Base-by-base conservation (phyloP, 2,888 invertebrate species). In the Acrobasis suavella region DNA sequence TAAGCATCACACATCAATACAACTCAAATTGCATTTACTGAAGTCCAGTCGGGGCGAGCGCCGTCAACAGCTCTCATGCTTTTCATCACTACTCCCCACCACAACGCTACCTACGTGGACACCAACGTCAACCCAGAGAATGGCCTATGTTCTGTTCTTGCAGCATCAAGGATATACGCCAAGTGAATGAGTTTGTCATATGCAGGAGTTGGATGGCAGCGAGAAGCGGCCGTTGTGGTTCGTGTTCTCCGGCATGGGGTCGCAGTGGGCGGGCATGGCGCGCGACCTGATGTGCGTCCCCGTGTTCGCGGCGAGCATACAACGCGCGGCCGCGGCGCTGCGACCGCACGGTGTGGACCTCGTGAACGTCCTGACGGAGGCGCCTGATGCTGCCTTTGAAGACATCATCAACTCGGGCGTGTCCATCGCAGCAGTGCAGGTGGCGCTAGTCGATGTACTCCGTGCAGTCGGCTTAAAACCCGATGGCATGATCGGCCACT, bases 221-320 rank as follows among this genome's bases (percentile, higher is more conserved):
- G 91, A 93, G 51, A 94, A 94, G 67, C 94, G 97, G 14, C 98
- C 98, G 0, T 89, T 99, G 62, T 99, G 98, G 97, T 99, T 95
- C 87, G 94, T 99, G 68, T 99, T 98, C 91, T 96, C 98, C 55
- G 99, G 99, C 65, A 99, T 99, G 99, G 99, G 99, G 14, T 96
- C 97, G 51, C 99, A 99, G 90, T 99, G 99, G 99, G 94, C 96
- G 56, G 98, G 97, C 75, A 99, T 99, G 99, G 98, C 96, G 14
- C 95, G 95, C 79, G 94, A 96, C 65, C 93, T 99, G 71, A 95
- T 99, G 95, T 89, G 93, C 67, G 92, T 99, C 68, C 97, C 97
- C 62, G 89, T 93, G 1, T 99, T 99, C 91, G 95, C 95, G 67
- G 93, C 94, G 62, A 96, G 97, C 64, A 94, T 99, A 70, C 92